Base-by-base conservation (phyloP, 2,888 invertebrate species). In the Caenorhabditis drosophilae region DNA sequence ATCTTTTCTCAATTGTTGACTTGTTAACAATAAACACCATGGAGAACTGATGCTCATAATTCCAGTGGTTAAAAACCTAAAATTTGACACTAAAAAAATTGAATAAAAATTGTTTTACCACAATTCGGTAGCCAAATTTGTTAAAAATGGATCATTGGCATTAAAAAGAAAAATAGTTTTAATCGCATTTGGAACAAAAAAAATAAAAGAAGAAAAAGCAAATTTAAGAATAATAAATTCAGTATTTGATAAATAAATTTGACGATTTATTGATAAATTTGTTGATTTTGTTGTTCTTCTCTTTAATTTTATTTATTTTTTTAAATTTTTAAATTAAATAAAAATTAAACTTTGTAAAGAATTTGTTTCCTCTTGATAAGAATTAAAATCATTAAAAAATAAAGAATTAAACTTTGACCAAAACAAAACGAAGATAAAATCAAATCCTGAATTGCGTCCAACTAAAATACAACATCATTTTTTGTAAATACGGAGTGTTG, bases 381-480 rank as follows among this genome's bases (percentile, higher is more conserved):
- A n/a, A n/a, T n/a, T n/a, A 50, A n/a, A 9, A 45, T 18, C 11
- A 18, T 45, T 0, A 40, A 25, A 0, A 60, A 16, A 23, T 60
- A 60, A 1, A 54, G n/a, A 12, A 48, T 26, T 4, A 31, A 40
- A 16, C 46, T 56, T 9, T 52, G 16, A 4, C 15, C 3, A 16
- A 54, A 60, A 6, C 46, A 61, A 3, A 18, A 18, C 11, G 46
- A 34, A 16, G 55, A 56, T 4, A 61, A 23, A 18, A 56, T 36
- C n/a, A 61, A 51, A n/a, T 61, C 61, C n/a, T 61, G 61, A 25
- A 61, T 27, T 11, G 55, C 61, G 26, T 61, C 61, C 2, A 59
- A 41, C 31, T 46, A n/a, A n/a, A n/a, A n/a, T n/a, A n/a, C n/a
- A n/a, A n/a, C n/a, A n/a, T n/a, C n/a, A n/a, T n/a, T n/a, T n/a